A percentile compares a stretch with the other conserved stretches of the same genome.
Evolutionary conservation across 1,140 invertebrate genomes (phyloP).

Genomic region (Magallana angulata): DNA sequence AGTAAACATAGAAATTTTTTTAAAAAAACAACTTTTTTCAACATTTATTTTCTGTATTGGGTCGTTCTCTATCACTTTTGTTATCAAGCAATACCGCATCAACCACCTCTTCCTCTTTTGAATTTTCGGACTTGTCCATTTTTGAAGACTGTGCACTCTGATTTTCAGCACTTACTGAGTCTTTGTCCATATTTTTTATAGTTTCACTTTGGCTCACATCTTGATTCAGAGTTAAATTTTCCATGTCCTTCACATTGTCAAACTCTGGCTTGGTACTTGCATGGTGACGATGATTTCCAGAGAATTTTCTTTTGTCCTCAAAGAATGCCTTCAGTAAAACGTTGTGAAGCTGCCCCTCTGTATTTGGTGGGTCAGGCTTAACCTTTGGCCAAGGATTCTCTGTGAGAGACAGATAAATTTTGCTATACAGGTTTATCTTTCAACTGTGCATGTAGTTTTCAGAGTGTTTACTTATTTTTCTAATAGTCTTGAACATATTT

Average conservation of each 20-base stretch:
- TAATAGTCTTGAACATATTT: too few species aligned
- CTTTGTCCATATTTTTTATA: neutral
- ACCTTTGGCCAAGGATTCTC: conserved; percentile 17
- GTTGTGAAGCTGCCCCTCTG: neutral
- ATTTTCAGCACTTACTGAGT: neutral
- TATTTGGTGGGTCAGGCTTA: neutral
- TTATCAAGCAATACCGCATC: neutral
- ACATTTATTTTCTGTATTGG: conserved; percentile 12
- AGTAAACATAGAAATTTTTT: too few species aligned
- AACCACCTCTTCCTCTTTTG: neutral
- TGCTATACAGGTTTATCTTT: too few species aligned
- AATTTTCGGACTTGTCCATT: neutral
- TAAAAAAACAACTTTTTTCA: neutral
- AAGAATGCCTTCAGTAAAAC: conserved; percentile 23
- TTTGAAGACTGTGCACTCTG: neutral
- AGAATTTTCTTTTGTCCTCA: conserved; percentile 26
- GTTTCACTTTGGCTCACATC: neutral
- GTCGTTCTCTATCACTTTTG: neutral
- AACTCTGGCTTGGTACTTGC: neutral
- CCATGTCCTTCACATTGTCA: neutral
- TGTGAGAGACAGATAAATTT: neutral
- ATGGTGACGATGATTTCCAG: neutral
- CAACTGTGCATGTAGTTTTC: too few species aligned
- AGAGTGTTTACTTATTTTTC: too few species aligned
- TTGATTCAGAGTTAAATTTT: conserved; percentile 6